Percentiles rank a stretch among this genome's conserved stretches.
Evolutionary conservation across 1,140 invertebrate species (phyloP).

Genomic region (Lordiphosa stackelbergi): DNA sequence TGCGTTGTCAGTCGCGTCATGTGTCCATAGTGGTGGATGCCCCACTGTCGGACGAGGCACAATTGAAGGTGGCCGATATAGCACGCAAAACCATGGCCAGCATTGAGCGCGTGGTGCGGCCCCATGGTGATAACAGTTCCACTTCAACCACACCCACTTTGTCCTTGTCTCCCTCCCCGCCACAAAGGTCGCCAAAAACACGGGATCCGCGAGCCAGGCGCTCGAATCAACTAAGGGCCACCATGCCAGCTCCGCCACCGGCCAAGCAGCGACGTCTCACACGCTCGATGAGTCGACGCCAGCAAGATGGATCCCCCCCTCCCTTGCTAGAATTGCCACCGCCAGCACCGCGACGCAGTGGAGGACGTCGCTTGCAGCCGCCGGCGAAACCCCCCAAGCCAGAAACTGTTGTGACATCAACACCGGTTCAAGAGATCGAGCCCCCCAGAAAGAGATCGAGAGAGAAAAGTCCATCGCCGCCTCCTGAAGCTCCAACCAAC

Average conservation of each 20-base stretch:
- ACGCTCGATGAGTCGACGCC: slow-evolving; percentile 37
- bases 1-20: slow-evolving; percentile 50
- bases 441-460: neutral
- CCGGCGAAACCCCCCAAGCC: neutral
- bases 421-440: too few species aligned
- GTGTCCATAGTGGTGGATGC: slow-evolving; percentile 58
- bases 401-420: too few species aligned
- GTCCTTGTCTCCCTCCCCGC: neutral
- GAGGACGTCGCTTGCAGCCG: slow-evolving; percentile 5
- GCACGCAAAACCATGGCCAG: slow-evolving; percentile 38
- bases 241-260: slow-evolving; percentile 45
- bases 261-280: slow-evolving; percentile 47
- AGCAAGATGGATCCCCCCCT: slow-evolving; percentile 6
- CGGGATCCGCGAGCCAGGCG: slow-evolving; percentile 80
- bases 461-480: neutral
- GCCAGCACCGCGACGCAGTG: neutral
- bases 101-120: slow-evolving; percentile 52
- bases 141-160: neutral
- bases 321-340: neutral
- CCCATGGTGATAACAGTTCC: slow-evolving; percentile 11
- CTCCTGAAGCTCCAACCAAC: neutral
- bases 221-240: slow-evolving; percentile 34
- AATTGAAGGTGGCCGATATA: slow-evolving; percentile 34
- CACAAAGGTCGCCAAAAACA: neutral
- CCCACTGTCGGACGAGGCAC: slow-evolving; percentile 30